These are phyloP conservation scores for Hofmannophila pseudospretella DNA, from an alignment of 2,888 invertebrate species.

Conservation along the genomic window DNA sequence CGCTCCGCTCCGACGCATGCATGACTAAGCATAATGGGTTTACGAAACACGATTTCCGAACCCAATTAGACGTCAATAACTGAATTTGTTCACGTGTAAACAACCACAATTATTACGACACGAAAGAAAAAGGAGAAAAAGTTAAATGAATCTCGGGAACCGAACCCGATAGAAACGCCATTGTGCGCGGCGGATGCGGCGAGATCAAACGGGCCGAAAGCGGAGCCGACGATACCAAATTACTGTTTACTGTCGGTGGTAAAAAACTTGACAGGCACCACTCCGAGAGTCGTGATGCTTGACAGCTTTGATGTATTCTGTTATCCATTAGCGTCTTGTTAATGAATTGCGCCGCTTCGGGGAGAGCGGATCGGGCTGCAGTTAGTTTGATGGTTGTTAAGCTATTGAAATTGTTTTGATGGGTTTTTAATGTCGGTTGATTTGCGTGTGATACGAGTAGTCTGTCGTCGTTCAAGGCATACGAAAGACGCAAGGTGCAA, in stretches of 20 bases:
- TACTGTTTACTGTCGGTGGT: slow-evolving; percentile 53
- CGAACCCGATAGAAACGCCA: slow-evolving; percentile 41
- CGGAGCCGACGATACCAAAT: slow-evolving; percentile 42
- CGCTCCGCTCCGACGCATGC: slow-evolving; percentile 10
- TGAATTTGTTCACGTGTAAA: slow-evolving; percentile 48
- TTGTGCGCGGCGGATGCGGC: slow-evolving; percentile 67
- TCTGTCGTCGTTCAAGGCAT: too few relatives aligned
- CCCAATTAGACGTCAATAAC: slow-evolving; percentile 45
- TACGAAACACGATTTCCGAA: slow-evolving; percentile 39
- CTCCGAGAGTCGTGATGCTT: slow-evolving; percentile 31
- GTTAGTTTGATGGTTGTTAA: too few relatives aligned
- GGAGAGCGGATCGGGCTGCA: too few relatives aligned
- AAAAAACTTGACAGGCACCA: slow-evolving; percentile 58
- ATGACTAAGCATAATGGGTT: slow-evolving; percentile 18
- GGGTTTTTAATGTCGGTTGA: too few relatives aligned
- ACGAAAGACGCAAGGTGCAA: too few relatives aligned
- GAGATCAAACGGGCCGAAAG: slow-evolving; percentile 45
- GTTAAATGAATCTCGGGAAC: slow-evolving; percentile 13
- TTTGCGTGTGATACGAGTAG: too few relatives aligned
- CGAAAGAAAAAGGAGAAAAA: slow-evolving; percentile 24
- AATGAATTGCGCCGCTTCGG: slow-evolving; percentile 12
- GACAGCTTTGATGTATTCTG: slow-evolving; percentile 18
- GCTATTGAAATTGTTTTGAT: background rate
- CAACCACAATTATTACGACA: slow-evolving; percentile 41
- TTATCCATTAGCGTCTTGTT: slow-evolving; percentile 15